Base-by-base conservation (phyloP, 2,797 vertebrate species). In the Cirrhinus mrigala region DNA sequence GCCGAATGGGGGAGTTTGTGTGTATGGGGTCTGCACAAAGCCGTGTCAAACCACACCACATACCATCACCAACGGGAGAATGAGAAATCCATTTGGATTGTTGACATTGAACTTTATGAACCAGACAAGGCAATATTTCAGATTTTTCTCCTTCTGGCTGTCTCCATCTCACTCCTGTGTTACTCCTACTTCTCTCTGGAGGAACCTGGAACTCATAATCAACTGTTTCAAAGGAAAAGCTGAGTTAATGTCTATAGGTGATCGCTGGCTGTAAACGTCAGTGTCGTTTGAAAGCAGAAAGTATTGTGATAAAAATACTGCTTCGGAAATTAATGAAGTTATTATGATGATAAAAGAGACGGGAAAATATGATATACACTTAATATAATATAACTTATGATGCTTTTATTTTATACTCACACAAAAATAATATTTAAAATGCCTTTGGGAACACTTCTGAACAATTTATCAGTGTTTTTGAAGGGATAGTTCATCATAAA, bases 81-180 rank as follows among this genome's bases (percentile, higher is more conserved):
- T 79, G 77, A 86, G 87, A 90, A 87, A 89, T 86, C 75, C 85
- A 86, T 88, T 88, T 58, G 81, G 84, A 88, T 88, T 88, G 90
- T 87, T 90, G 88, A 90, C 90, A 73, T 64, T 89, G 88, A 89
- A 89, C 85, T 85, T 89, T 90, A 88, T 86, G 86, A 89, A 89
- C 74, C 85, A 86, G 86, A 84, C 79, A 71, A 81, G 85, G 84
- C 85, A 89, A 87, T 83, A 75, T 88, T 88, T 89, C 86, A 82
- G 37, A 80, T 87, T 82, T 86, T 88, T 87, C 87, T 88, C 87
- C 70, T 85, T 83, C 79, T 48, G 73, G 69, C 87, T 86, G 84
- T 85, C 84, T 84, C 81, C n/a, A 66, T 90, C 86, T 80, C 87
- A 90, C 87, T 87, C 60, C 58, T 85, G 81, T 79, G 83, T 84